These are phyloP conservation scores for Leucosticte australis DNA, from an alignment of 2,113 vertebrate species.

Conservation along the genomic window DNA sequence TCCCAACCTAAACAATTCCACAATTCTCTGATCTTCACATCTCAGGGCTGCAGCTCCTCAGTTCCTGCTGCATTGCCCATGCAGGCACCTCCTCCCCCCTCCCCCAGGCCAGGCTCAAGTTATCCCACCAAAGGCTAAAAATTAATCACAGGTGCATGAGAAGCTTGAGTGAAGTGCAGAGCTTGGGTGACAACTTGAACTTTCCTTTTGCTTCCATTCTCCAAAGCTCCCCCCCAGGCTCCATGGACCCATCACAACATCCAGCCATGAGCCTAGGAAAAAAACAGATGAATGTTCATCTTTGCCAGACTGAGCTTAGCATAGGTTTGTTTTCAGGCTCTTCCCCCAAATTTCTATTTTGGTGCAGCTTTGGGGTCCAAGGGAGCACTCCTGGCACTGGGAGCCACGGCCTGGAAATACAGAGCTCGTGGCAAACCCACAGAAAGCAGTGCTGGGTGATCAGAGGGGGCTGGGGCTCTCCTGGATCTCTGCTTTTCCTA, in stretches of 20 bases:
- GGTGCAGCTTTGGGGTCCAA: background rate
- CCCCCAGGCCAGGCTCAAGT: background rate
- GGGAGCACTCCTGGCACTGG: background rate
- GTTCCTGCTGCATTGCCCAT: background rate
- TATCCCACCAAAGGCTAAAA: background rate
- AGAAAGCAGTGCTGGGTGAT: background rate
- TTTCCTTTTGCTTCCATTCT: background rate
- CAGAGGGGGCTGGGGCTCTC: background rate
- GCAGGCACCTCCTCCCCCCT: background rate
- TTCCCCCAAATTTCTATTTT: background rate
- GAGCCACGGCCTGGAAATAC: background rate
- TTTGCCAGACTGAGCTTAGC: background rate
- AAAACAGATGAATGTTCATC: rapidly evolving
- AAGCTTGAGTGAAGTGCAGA: background rate
- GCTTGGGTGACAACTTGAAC: background rate
- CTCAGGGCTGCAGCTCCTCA: background rate
- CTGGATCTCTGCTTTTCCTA: background rate
- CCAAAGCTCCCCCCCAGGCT: background rate
- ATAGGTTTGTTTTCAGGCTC: background rate
- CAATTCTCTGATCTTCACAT: background rate
- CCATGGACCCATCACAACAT: background rate
- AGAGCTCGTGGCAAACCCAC: background rate
- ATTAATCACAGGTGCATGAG: rapidly evolving
- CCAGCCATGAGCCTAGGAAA: background rate
- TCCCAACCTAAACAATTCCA: background rate